phyloP scores from a whole-genome alignment of 2,797 vertebrate genomes.

The Tragelaphus eurycerus region DNA sequence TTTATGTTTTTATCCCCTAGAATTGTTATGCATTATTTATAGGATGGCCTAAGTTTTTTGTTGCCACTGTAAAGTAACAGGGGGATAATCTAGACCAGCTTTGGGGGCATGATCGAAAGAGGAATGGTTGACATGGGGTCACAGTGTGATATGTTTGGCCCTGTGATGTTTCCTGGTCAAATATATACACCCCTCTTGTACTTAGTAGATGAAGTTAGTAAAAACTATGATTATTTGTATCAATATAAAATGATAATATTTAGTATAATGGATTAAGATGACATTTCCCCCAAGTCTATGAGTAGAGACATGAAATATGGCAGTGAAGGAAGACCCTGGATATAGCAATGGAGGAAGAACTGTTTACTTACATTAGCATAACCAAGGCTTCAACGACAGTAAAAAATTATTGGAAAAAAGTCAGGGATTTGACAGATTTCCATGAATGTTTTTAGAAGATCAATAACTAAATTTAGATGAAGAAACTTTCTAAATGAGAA shows the following conservation, averaged over 20 bases:
- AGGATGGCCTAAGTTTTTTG: background rate
- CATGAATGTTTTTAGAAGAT: background rate
- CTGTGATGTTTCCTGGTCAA: background rate
- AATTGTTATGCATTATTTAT: background rate
- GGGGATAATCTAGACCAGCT: background rate
- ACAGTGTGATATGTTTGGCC: background rate
- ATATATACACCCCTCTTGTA: background rate
- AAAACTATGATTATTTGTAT: background rate
- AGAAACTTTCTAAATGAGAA: background rate
- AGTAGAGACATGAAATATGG: background rate
- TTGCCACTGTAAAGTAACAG: background rate
- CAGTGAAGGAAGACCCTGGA: background rate
- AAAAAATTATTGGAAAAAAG: background rate
- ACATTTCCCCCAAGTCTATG: background rate
- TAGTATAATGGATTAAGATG: background rate
- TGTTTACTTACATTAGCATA: background rate
- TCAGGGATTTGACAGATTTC: background rate
- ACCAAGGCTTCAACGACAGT: background rate
- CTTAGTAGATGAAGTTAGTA: background rate
- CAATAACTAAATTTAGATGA: background rate
- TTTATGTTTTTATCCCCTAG: background rate
- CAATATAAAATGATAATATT: constrained; percentile 23
- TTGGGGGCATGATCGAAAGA: background rate
- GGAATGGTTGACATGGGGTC: background rate
- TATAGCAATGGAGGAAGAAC: background rate